phyloP scores from a whole-genome alignment of 2,888 invertebrate genomes.

The Biston betularia region DNA sequence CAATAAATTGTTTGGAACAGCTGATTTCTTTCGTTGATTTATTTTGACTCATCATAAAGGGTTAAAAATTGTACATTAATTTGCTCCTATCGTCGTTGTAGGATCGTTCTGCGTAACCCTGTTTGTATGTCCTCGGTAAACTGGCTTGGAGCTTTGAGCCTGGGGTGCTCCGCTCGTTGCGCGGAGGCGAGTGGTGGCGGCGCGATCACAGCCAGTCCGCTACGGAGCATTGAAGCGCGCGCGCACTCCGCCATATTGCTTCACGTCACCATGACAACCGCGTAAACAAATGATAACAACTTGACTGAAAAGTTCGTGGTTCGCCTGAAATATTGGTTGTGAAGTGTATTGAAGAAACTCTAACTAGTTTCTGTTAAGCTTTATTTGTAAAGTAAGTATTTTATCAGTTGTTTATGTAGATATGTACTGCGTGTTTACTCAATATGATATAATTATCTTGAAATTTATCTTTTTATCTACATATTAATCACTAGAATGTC shows the following conservation, averaged over 20 bases:
- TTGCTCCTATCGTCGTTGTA: too few relatives aligned
- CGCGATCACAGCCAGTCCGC: slow-evolving; percentile 73
- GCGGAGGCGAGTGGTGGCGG: slow-evolving; percentile 69
- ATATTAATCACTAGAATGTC: too few relatives aligned
- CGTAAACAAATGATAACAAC: slow-evolving; percentile 63
- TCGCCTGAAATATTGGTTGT: slow-evolving; percentile 39
- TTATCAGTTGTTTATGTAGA: slow-evolving; percentile 14
- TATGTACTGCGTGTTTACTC: neutral
- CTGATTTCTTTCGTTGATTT: too few relatives aligned
- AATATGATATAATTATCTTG: neutral
- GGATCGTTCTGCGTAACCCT: too few relatives aligned
- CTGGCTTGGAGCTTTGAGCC: slow-evolving; percentile 65
- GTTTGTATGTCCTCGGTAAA: slow-evolving; percentile 75
- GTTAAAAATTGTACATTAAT: too few relatives aligned
- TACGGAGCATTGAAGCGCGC: slow-evolving; percentile 74
- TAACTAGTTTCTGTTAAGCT: slow-evolving; percentile 35
- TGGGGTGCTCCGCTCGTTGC: slow-evolving; percentile 79
- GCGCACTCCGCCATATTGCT: slow-evolving; percentile 79
- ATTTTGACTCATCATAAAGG: too few relatives aligned
- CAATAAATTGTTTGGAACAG: too few relatives aligned
- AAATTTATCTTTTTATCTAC: neutral
- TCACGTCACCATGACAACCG: slow-evolving; percentile 81
- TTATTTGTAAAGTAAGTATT: slow-evolving; percentile 44
- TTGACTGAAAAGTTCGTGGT: slow-evolving; percentile 34
- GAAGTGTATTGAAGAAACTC: slow-evolving; percentile 25